Percentiles rank a stretch among this genome's conserved stretches.
phyloP scores from a whole-genome alignment of 2,888 invertebrate genomes.

The Drosophila paucipuncta region DNA sequence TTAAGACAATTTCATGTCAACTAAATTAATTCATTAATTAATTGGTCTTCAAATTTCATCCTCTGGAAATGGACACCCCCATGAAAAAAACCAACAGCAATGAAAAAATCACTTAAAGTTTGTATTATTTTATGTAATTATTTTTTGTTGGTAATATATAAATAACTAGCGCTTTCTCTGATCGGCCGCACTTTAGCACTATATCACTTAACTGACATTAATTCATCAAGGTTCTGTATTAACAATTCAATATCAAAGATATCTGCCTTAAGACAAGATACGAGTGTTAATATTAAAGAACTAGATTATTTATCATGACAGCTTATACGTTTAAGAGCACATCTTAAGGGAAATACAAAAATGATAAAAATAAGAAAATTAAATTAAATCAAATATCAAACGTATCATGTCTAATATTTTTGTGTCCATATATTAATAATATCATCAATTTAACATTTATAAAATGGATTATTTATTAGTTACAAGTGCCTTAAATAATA shows the following conservation, averaged over 20 bases:
- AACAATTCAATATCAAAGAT: background rate
- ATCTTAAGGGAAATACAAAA: background rate
- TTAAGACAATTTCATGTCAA: background rate
- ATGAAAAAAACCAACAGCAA: background rate
- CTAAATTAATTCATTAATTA: background rate
- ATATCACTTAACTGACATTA: background rate
- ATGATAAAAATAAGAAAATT: no score
- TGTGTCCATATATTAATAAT: background rate
- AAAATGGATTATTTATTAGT: background rate
- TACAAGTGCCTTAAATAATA: background rate
- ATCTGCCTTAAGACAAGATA: background rate
- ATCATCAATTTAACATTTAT: background rate
- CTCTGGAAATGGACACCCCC: background rate
- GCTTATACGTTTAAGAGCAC: background rate
- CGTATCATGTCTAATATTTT: fast-evolving
- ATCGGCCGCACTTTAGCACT: background rate
- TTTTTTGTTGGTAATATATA: background rate
- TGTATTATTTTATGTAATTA: background rate
- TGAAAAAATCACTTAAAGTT: background rate
- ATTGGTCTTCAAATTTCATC: background rate
- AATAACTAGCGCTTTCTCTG: background rate
- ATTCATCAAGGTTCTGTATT: background rate
- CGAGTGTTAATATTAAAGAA: no score
- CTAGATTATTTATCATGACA: background rate
- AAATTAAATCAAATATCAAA: no score